phyloP scores from a whole-genome alignment of 2,113 vertebrate genomes.

The Odocoileus hemionus region DNA sequence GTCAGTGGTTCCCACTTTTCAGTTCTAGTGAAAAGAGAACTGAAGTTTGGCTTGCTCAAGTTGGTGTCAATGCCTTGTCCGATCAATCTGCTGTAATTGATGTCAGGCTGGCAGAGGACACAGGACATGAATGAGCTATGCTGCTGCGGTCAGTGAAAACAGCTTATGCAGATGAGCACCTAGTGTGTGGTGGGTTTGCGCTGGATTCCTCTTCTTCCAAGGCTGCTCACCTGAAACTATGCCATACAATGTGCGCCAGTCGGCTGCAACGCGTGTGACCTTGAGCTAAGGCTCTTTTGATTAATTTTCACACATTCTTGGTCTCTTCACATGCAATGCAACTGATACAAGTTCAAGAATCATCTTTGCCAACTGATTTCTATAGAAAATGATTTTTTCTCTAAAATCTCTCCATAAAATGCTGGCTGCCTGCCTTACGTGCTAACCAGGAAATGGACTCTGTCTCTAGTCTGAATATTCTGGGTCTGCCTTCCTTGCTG shows the following conservation, averaged over 20 bases:
- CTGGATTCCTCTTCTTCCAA: neutral
- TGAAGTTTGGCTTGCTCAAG: neutral
- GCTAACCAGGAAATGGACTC: neutral
- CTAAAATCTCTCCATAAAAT: neutral
- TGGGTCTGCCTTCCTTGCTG: neutral
- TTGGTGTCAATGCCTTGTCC: neutral
- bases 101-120: neutral
- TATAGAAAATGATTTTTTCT: neutral
- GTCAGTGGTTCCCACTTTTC: neutral
- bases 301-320: constrained; percentile 13
- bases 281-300: neutral
- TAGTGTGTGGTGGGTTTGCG: neutral
- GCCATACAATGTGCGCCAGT: neutral
- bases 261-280: neutral
- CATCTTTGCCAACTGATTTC: neutral
- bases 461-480: neutral
- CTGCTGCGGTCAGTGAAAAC: neutral
- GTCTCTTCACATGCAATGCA: neutral
- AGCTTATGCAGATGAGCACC: neutral
- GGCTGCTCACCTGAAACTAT: neutral
- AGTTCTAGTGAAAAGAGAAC: neutral
- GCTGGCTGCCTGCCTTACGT: neutral
- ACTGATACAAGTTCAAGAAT: neutral
- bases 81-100: neutral
- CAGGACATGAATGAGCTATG: neutral